Percentiles rank a stretch among this genome's conserved stretches.
These are phyloP conservation scores for Paradoxurus hermaphroditus DNA, from an alignment of 2,113 vertebrate genomes.

Conservation along the genomic window DNA sequence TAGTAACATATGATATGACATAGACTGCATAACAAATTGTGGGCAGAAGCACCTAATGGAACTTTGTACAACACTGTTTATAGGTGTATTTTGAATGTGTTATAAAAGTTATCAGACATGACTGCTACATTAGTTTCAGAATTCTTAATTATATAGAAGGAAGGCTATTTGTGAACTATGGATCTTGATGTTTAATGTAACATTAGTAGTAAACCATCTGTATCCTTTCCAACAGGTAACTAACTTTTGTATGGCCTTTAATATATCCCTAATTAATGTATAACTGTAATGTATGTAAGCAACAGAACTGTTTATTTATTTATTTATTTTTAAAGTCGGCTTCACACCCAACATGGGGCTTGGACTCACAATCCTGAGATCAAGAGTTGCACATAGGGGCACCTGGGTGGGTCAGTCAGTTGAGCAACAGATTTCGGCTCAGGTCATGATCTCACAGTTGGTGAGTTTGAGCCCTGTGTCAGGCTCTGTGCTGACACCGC, in stretches of 20 bases:
- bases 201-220: background rate
- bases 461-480: too few relatives aligned
- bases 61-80: background rate
- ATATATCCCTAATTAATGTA: background rate
- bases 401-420: too few relatives aligned
- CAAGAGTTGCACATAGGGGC: background rate
- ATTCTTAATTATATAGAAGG: background rate
- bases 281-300: background rate
- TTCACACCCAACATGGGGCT: background rate
- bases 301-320: background rate
- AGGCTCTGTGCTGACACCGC: too few relatives aligned
- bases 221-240: background rate
- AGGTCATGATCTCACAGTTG: too few relatives aligned
- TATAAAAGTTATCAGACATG: background rate
- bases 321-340: background rate
- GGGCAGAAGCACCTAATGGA: background rate
- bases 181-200: background rate
- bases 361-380: background rate
- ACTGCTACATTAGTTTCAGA: conserved; percentile 7
- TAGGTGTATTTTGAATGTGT: background rate
- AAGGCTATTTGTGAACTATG: background rate
- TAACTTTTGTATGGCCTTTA: background rate
- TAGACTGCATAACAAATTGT: background rate
- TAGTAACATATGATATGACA: background rate
- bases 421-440: too few relatives aligned